Evolutionary conservation across 2,797 vertebrate genomes (phyloP).

Genomic region (Florisuga fusca): DNA sequence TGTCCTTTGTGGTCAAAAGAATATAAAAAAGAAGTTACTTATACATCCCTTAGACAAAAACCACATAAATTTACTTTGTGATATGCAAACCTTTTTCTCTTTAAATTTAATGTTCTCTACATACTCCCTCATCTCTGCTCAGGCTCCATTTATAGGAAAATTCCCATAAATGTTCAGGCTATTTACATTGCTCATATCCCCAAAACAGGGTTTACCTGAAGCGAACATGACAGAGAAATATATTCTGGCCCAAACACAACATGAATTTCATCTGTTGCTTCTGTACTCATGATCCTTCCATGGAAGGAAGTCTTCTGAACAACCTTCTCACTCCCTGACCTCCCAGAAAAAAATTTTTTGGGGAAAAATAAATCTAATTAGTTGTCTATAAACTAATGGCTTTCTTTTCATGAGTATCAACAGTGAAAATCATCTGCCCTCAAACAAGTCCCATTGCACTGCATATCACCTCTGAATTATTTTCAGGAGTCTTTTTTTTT

Average conservation of each 20-base stretch:
- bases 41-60: not conserved
- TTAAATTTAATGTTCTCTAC: not conserved
- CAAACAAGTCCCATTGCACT: not conserved
- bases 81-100: not conserved
- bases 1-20: conserved; percentile 47
- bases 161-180: not conserved
- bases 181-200: not conserved
- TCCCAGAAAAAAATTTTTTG: not conserved
- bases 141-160: not conserved
- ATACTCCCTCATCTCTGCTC: not conserved
- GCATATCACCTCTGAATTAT: not conserved
- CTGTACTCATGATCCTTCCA: not conserved
- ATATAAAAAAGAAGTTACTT: not conserved
- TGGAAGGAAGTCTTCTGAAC: not conserved
- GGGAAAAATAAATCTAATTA: not conserved
- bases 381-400: not conserved
- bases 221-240: not conserved
- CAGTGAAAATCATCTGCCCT: not conserved
- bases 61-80: not conserved
- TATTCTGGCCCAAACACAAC: not conserved
- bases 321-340: not conserved
- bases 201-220: not conserved
- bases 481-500: not conserved
- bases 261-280: not conserved
- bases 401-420: not conserved